Conservation (phyloP, 2,113 vertebrate genomes). For the Galbula dea region DNA sequence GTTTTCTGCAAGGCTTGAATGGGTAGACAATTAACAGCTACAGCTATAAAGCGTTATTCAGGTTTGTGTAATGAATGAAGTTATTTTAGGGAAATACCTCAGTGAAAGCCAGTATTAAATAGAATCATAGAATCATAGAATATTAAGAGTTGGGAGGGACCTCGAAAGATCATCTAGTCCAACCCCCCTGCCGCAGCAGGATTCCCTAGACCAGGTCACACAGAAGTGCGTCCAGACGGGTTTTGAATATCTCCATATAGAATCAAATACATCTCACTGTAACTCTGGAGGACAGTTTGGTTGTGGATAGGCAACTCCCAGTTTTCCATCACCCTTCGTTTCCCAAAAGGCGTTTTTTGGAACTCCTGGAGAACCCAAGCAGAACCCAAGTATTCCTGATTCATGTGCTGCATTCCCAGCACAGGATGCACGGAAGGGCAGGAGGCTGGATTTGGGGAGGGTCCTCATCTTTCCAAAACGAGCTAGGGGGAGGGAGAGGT, state of each 20-base stretch:
- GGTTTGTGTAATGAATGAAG: not conserved
- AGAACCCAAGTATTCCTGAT: not conserved
- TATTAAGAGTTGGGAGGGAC: too few relatives aligned
- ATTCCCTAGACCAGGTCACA: too few relatives aligned
- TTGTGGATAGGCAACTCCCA: not conserved
- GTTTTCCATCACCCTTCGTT: not conserved
- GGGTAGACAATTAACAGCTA: not conserved
- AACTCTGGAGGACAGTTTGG: not conserved
- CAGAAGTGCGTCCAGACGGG: too few relatives aligned
- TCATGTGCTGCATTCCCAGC: not conserved
- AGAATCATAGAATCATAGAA: too few relatives aligned
- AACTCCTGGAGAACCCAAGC: not conserved
- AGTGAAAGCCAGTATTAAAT: not conserved
- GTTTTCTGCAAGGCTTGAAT: not conserved
- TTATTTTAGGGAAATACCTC: not conserved
- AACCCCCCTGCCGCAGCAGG: too few relatives aligned
- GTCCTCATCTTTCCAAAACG: not conserved
- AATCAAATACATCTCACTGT: not conserved
- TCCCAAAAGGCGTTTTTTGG: not conserved
- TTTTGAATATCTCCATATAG: too few relatives aligned
- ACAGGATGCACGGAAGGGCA: not conserved
- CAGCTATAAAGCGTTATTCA: not conserved
- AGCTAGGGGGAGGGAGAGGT: not conserved
- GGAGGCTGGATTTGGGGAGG: not conserved
- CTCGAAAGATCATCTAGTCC: too few relatives aligned